These are phyloP conservation scores for Pterocles burchelli DNA, from an alignment of 2,113 vertebrate species.

Conservation along the genomic window DNA sequence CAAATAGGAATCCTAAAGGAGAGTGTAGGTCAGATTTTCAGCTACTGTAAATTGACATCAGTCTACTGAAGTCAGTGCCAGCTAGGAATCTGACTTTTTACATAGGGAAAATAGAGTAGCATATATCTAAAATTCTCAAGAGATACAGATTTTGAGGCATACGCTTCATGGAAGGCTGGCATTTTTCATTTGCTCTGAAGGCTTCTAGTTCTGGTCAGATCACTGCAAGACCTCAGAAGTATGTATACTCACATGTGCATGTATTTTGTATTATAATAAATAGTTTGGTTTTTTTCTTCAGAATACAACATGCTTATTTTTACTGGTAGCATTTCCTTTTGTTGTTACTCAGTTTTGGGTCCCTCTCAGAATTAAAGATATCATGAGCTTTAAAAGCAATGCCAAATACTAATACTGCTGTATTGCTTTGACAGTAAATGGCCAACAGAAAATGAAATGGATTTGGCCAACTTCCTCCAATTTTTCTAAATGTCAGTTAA, in stretches of 20 bases:
- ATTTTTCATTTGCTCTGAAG: neutral
- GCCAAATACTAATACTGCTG: neutral
- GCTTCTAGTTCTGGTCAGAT: neutral
- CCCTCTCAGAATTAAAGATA: neutral
- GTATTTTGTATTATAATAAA: neutral
- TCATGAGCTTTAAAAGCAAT: neutral
- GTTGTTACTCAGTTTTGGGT: neutral
- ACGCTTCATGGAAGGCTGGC: neutral
- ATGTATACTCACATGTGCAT: neutral
- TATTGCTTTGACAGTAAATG: neutral
- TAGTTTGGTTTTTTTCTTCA: neutral
- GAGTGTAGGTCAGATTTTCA: neutral
- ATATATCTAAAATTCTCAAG: neutral
- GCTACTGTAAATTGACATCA: neutral
- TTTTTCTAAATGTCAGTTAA: neutral
- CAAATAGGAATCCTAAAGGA: neutral
- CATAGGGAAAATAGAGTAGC: neutral
- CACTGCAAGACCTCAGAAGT: neutral
- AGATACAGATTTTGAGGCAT: neutral
- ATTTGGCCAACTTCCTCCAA: neutral
- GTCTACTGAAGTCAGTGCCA: neutral
- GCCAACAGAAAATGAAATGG: neutral
- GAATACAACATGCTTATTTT: neutral
- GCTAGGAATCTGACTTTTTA: neutral
- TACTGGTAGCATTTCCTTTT: neutral